These are phyloP conservation scores for Polyodon spathula DNA, from an alignment of 2,113 vertebrate species.

Conservation along the genomic window DNA sequence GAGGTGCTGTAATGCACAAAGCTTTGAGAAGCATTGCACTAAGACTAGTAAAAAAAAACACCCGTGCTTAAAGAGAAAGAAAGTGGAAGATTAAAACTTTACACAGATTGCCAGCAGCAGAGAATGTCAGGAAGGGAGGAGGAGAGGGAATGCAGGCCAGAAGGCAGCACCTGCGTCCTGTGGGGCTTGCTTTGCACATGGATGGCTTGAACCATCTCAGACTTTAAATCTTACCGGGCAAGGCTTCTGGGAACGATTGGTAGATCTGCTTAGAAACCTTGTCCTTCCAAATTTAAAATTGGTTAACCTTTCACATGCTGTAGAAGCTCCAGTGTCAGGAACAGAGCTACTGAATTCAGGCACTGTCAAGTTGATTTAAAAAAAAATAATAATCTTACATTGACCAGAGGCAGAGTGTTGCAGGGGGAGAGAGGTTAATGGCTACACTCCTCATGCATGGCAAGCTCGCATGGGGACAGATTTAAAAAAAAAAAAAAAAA, in stretches of 20 bases:
- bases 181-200: not conserved
- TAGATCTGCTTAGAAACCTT: not conserved
- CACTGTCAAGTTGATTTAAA: not conserved
- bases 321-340: not conserved
- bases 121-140: not conserved
- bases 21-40: not conserved
- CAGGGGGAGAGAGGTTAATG: no score
- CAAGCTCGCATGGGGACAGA: no score
- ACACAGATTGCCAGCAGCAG: not conserved
- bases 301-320: not conserved
- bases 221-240: not conserved
- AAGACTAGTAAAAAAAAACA: not conserved
- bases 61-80: not conserved
- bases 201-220: not conserved
- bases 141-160: not conserved
- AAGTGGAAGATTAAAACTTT: not conserved
- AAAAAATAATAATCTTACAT: no score
- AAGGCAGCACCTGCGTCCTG: not conserved
- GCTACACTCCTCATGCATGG: no score
- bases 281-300: not conserved
- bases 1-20: not conserved
- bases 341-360: not conserved
- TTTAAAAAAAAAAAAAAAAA: no score
- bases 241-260: not conserved
- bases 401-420: no score